Conservation (phyloP, 2,797 vertebrate species). For the Falco naumanni region DNA sequence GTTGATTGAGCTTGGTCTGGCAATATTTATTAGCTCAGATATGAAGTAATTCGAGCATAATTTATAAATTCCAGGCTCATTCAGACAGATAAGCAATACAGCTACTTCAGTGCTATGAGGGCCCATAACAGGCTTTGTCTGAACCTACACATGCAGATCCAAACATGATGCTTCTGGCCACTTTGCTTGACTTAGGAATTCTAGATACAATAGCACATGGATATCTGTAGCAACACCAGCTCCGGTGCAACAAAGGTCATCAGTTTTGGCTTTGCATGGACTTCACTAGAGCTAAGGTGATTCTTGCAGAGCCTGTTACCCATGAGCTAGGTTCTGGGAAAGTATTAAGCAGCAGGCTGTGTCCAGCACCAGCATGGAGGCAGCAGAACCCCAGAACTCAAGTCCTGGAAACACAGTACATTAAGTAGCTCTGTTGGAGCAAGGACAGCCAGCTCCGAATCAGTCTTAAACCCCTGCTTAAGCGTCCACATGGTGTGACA, state of each 20-base stretch:
- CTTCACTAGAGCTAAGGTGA: neutral
- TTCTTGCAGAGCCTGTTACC: neutral
- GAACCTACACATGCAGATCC: neutral
- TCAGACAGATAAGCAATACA: neutral
- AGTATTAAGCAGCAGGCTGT: neutral
- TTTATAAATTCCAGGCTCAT: neutral
- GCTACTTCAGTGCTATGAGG: neutral
- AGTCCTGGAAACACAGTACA: neutral
- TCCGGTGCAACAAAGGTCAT: neutral
- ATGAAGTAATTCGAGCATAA: neutral
- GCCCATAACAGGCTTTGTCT: neutral
- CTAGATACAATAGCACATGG: neutral
- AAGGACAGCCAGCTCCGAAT: neutral
- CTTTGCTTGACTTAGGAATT: neutral
- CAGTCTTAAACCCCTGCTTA: neutral
- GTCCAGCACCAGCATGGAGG: accelerated
- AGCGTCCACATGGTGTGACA: neutral
- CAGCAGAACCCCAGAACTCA: neutral
- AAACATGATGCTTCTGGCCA: neutral
- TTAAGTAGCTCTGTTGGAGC: neutral
- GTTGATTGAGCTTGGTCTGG: neutral
- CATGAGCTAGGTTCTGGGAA: neutral
- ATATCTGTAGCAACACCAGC: neutral
- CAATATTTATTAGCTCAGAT: neutral
- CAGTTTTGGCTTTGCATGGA: neutral